phyloP scores from a whole-genome alignment of 2,888 invertebrate genomes.

The Drosophila diplacantha region DNA sequence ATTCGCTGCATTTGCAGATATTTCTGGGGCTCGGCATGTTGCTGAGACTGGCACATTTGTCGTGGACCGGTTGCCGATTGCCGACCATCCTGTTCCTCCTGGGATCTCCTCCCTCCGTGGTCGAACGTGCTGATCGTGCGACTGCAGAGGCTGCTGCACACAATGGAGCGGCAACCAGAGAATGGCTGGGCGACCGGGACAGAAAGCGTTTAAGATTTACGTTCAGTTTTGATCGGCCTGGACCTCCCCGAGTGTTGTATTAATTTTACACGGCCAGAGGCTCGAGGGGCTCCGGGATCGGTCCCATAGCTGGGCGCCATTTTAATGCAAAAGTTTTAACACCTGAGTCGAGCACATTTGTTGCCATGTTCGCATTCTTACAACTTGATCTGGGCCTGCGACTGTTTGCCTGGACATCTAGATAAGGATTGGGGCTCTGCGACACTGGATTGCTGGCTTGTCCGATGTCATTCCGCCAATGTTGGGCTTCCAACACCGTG shows the following conservation, averaged over 20 bases:
- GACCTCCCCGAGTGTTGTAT: slow-evolving; percentile 76
- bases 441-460: slow-evolving; percentile 46
- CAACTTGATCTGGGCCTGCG: slow-evolving; percentile 62
- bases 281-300: slow-evolving; percentile 6
- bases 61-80: slow-evolving; percentile 46
- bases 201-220: slow-evolving; percentile 72
- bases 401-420: slow-evolving; percentile 50
- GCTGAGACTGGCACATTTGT: slow-evolving; percentile 64
- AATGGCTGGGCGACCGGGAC: slow-evolving; percentile 15
- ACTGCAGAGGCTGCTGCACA: slow-evolving; percentile 32
- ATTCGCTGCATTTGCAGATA: slow-evolving; percentile 71
- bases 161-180: slow-evolving; percentile 22
- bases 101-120: slow-evolving; percentile 19
- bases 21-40: slow-evolving; percentile 51
- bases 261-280: slow-evolving; percentile 53
- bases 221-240: slow-evolving; percentile 74
- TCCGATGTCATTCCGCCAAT: slow-evolving; percentile 46
- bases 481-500: slow-evolving; percentile 36
- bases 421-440: slow-evolving; percentile 50
- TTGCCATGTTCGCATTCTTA: slow-evolving; percentile 58
- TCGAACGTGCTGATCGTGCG: slow-evolving; percentile 76
- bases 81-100: slow-evolving; percentile 15
- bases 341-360: slow-evolving; percentile 46
- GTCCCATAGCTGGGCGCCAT: slow-evolving; percentile 37
- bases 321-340: slow-evolving; percentile 40